phyloP scores from a whole-genome alignment of 1,140 invertebrate genomes.

The Brachionus calyciflorus region DNA sequence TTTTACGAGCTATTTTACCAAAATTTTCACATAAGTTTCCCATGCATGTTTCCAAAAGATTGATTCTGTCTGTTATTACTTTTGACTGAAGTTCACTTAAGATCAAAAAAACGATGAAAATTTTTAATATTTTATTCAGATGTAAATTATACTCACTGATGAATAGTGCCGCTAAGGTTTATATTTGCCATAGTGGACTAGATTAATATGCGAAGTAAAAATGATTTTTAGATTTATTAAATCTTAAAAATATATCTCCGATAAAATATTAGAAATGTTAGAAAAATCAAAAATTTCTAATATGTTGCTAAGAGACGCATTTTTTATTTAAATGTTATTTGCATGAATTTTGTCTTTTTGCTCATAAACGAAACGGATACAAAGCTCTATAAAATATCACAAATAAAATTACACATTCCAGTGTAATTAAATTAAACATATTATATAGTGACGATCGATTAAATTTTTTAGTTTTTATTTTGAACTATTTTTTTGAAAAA shows the following conservation, averaged over 20 bases:
- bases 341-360: too few relatives aligned
- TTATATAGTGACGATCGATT: too few relatives aligned
- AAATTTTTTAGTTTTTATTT: too few relatives aligned
- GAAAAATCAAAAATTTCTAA: too few relatives aligned
- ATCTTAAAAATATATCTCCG: background rate
- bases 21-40: conserved; percentile 44
- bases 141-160: background rate
- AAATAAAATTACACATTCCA: too few relatives aligned
- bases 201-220: background rate
- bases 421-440: too few relatives aligned
- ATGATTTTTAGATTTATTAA: background rate
- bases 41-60: conserved; percentile 20
- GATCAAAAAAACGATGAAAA: background rate
- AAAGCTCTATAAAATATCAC: too few relatives aligned
- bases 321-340: too few relatives aligned
- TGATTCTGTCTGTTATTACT: conserved; percentile 32
- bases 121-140: background rate
- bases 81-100: conserved; percentile 41
- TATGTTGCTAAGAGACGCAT: background rate
- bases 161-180: conserved; percentile 28
- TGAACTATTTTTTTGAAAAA: too few relatives aligned
- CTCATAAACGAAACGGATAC: too few relatives aligned
- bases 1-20: conserved; percentile 42
- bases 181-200: conserved; percentile 20
- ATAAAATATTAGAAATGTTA: background rate